These are phyloP conservation scores for Lophius piscatorius DNA, from an alignment of 2,113 vertebrate genomes.

Conservation along the genomic window DNA sequence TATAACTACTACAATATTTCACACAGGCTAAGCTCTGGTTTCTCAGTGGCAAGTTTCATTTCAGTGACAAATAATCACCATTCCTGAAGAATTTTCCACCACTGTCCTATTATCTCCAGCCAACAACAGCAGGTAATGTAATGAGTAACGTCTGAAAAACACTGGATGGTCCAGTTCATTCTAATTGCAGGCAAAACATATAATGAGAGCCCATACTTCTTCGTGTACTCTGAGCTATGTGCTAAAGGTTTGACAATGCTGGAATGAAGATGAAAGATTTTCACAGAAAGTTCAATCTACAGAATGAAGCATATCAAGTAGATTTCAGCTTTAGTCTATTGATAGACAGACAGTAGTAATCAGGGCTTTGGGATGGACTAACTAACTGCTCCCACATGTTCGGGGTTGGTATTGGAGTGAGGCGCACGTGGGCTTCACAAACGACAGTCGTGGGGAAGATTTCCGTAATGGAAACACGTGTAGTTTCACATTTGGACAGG, in stretches of 20 bases:
- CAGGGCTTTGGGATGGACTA: constrained; percentile 33
- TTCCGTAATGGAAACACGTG: constrained; percentile 59
- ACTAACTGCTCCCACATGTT: constrained; percentile 60
- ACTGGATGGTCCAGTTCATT: constrained; percentile 24
- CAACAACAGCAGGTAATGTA: constrained; percentile 53
- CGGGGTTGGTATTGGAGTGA: constrained; percentile 45
- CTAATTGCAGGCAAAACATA: constrained; percentile 32
- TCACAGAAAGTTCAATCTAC: constrained; percentile 6
- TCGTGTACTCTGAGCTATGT: constrained; percentile 3
- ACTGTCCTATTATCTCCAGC: constrained; percentile 48
- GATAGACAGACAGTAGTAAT: constrained; percentile 48
- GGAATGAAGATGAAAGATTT: constrained; percentile 1
- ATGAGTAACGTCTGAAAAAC: constrained; percentile 31
- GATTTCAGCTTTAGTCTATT: constrained; percentile 29
- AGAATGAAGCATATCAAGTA: not conserved
- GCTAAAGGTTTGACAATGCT: not conserved
- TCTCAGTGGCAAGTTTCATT: constrained; percentile 68
- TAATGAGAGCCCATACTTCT: not conserved
- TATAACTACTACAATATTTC: constrained; percentile 68
- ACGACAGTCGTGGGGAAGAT: constrained; percentile 50
- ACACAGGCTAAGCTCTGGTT: constrained; percentile 68
- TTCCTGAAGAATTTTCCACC: constrained; percentile 59
- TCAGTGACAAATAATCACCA: constrained; percentile 62
- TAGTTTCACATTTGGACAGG: constrained; percentile 49
- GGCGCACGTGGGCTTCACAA: constrained; percentile 33